Evolutionary conservation across 2,888 invertebrate genomes (phyloP).

Genomic region (Stenodera caucasica): DNA sequence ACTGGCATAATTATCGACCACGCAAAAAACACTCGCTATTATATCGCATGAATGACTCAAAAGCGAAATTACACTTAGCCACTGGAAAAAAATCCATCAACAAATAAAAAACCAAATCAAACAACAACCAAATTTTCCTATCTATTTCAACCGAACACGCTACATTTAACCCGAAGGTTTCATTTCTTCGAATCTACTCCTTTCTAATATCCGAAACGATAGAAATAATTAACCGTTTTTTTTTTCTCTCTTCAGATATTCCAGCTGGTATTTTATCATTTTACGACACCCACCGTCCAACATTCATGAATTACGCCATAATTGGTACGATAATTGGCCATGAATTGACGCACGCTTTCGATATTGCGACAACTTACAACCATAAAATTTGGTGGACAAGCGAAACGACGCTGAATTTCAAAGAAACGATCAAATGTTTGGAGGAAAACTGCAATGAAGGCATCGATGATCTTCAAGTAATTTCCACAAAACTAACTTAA

Average conservation of each 20-base stretch:
- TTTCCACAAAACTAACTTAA: background rate
- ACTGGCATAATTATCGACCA: too few species aligned
- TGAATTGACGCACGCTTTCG: constrained; percentile 84
- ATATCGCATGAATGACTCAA: too few species aligned
- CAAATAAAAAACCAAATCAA: too few species aligned
- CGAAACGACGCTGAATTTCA: constrained; percentile 14
- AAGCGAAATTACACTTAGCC: too few species aligned
- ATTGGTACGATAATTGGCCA: constrained; percentile 85
- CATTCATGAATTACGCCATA: constrained; percentile 83
- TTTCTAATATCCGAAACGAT: too few species aligned
- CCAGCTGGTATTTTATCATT: constrained; percentile 89
- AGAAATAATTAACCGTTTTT: too few species aligned
- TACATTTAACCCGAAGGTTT: too few species aligned
- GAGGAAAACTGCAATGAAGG: constrained; percentile 12
- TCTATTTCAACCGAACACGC: too few species aligned
- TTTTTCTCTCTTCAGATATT: constrained; percentile 64
- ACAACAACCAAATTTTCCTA: too few species aligned
- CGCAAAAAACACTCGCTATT: too few species aligned
- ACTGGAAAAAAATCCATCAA: too few species aligned
- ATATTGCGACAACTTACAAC: constrained; percentile 44
- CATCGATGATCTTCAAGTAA: constrained; percentile 3
- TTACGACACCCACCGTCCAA: constrained; percentile 79
- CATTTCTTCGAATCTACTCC: too few species aligned
- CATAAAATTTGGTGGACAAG: constrained; percentile 15
- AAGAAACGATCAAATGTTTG: constrained; percentile 10